phyloP scores from a whole-genome alignment of 2,113 vertebrate genomes.

The Amblyopsis rosae region DNA sequence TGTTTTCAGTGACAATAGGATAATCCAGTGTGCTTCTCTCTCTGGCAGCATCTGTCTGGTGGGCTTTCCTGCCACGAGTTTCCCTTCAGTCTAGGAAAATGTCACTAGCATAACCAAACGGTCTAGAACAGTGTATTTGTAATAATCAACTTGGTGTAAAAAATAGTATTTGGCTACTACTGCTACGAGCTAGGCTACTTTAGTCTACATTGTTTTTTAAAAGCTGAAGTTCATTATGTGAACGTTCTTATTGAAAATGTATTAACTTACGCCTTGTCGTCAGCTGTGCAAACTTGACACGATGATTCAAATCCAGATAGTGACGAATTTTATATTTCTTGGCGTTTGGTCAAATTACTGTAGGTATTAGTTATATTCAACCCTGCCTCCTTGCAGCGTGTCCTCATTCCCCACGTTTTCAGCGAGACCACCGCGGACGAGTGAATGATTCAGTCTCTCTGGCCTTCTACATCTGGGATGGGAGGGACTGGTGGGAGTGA shows the following conservation, averaged over 20 bases:
- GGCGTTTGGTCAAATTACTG: not conserved
- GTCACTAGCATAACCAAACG: not conserved
- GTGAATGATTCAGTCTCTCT: conserved; percentile 54
- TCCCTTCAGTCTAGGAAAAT: conserved; percentile 25
- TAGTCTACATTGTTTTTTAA: no score
- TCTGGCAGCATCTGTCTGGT: conserved; percentile 38
- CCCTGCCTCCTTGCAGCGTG: conserved; percentile 14
- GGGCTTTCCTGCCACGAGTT: conserved; percentile 60
- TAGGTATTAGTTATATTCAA: not conserved
- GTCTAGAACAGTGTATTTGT: not conserved
- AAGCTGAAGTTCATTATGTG: not conserved
- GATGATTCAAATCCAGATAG: conserved; percentile 16
- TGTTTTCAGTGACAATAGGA: not conserved
- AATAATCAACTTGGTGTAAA: not conserved
- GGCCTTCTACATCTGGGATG: conserved; percentile 32
- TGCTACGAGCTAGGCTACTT: no score
- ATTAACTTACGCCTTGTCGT: conserved; percentile 51
- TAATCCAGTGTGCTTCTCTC: not conserved
- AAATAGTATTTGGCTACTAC: not conserved
- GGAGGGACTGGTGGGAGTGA: conserved; percentile 43
- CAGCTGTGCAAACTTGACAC: conserved; percentile 9
- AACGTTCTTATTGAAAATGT: not conserved
- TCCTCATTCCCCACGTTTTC: conserved; percentile 62
- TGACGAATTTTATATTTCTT: not conserved
- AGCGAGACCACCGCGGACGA: conserved; percentile 52